Base-by-base conservation (phyloP, 2,888 invertebrate genomes). In the Prenolepis imparis region DNA sequence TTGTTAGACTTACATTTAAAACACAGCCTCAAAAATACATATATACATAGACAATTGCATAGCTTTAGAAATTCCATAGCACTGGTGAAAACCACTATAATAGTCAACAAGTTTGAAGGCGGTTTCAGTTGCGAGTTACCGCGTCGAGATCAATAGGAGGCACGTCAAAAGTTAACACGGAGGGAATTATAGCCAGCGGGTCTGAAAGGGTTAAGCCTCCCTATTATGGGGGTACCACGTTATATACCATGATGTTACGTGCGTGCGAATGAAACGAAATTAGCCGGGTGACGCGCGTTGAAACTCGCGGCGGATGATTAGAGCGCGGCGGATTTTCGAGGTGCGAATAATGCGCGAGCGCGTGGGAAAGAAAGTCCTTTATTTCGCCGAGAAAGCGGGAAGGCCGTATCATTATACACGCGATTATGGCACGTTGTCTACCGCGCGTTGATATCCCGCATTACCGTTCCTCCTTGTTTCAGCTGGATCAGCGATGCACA, bases 341-440 rank as follows among this genome's bases (percentile, higher is more conserved):
- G 44, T 52, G 52, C 52, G 52, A 52, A 52, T 52, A 52, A 52
- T 52, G 8, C 52, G 52, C 68, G 70, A 55, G 18, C 59, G 72
- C 78, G 72, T 80, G 78, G 59, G 78, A 80, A 80, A 80, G 78
- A 80, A 80, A 80, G 72, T 80, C 44, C 48, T 80, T 72, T 80
- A 80, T 80, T 80, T 80, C 72, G 70, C n/a, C 59, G 78, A 72
- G 78, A 80, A 80, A 80, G 78, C 48, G 36, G 72, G 78, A 80
- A 72, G 72, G 44, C 78, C 24, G 72, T 59, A 72, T 72, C 78
- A 59, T 80, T 80, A 70, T 61, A 61, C 24, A 39, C 78, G 78
- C 78, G 78, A 80, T 80, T 70, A 80, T 72, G 36, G 44, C 59
- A 59, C 59, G 78, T 78, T 52, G 70, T 18, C 44, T 70, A 32